Evolutionary conservation across 2,797 vertebrate species (phyloP), one percentile per base, ranked within the genome.

Genomic region (Periophthalmus magnuspinnatus): DNA sequence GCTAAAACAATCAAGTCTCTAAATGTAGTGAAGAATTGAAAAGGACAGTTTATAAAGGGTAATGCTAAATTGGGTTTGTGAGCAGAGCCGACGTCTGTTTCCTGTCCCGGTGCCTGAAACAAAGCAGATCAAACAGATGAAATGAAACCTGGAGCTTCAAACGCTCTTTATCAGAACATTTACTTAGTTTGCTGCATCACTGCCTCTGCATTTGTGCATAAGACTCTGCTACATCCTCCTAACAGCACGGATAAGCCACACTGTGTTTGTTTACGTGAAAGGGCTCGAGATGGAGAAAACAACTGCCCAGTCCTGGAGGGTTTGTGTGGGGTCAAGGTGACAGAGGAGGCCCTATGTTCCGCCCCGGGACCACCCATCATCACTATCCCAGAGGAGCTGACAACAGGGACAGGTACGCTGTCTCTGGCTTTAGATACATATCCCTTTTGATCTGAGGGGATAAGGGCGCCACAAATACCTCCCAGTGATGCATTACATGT

Each of bases 371-470:
- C 84, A 72, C 79, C 81, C 81, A 74, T 74, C 65, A 82, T 79
- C 62, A 72, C 54, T 78, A 81, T 72, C 70, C 75, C 74, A 59
- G 63, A 68, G 69, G 82, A 80, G 64, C 50, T 70, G 71, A 85
- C 76, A 78, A 45, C 79, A 74, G 63, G 78, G 70, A 78, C 82
- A 86, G 82, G 80, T 87, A 85, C 70, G 74, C 80, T 72, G 68
- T 85, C 76, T 70, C 28, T 74, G 79, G 83, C 77, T 80, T 61
- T 62, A 82, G 47, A 77, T 64, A 14, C 65, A 88, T 86, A 91
- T 88, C 87, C 79, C 45, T 48, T 88, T 82, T 88, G 85, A 91
- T 90, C 89, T 83, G 79, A 80, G 83, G 75, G 86, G 86, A 92
- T 88, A 82, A 87, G 65, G 70, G 70, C 78, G 81, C 83, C 82